Evolutionary conservation across 2,113 vertebrate species (phyloP).

Genomic region (Mesocricetus auratus): DNA sequence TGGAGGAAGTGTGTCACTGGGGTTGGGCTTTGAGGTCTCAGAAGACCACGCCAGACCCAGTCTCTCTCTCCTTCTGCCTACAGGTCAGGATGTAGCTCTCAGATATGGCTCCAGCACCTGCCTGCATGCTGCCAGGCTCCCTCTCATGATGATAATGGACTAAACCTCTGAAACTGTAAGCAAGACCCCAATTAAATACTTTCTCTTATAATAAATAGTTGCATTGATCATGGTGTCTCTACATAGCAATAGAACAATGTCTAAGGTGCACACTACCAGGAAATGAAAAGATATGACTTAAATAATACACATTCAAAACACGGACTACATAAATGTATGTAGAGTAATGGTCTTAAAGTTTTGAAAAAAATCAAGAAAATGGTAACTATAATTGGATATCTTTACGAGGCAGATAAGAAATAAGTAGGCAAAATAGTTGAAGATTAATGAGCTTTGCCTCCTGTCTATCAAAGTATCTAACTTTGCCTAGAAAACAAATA

Average conservation of each 20-base stretch:
- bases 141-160: neutral
- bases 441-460: neutral
- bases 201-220: neutral
- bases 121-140: neutral
- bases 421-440: neutral
- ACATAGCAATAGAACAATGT: neutral
- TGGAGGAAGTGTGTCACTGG: neutral
- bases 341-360: neutral
- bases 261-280: neutral
- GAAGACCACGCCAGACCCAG: neutral
- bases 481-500: neutral
- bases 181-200: neutral
- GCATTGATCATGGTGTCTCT: neutral
- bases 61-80: neutral
- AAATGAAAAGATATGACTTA: neutral
- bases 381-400: neutral
- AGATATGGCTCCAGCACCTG: neutral
- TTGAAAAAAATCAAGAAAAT: neutral
- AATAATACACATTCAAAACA: constrained; percentile 15
- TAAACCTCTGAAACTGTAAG: neutral
- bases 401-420: neutral
- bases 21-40: neutral
- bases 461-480: neutral
- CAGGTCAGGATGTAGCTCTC: neutral
- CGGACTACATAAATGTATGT: neutral